Conservation (phyloP, 2,888 invertebrate genomes). For the Monochamus alternatus region DNA sequence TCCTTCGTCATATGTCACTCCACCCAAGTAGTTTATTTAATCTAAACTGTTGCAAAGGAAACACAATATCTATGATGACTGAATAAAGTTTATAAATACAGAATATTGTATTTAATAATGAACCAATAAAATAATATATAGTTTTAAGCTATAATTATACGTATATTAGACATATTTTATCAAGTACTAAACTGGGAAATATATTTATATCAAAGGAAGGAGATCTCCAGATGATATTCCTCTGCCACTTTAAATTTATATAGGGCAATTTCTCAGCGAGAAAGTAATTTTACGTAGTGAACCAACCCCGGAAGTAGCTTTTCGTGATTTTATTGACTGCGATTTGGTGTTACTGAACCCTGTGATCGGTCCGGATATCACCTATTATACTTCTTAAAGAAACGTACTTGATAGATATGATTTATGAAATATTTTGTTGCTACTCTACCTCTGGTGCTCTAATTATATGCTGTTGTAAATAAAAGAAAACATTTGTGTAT, state of each 20-base stretch:
- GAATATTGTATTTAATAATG: too few species aligned
- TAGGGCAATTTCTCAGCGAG: not conserved
- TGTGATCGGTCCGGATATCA: conserved; percentile 10
- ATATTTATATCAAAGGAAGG: not conserved
- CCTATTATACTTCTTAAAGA: conserved; percentile 17
- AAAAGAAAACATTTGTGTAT: not conserved
- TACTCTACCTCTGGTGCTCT: not conserved
- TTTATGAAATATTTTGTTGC: conserved; percentile 22
- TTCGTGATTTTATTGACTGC: not conserved
- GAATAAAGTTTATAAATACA: too few species aligned
- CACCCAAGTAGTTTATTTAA: too few species aligned
- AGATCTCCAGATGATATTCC: not conserved
- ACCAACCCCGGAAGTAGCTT: conserved; percentile 3
- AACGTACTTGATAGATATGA: conserved; percentile 16
- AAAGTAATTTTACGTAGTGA: not conserved
- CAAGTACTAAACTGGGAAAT: not conserved
- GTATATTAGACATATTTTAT: too few species aligned
- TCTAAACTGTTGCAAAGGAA: too few species aligned
- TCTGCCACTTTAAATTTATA: conserved; percentile 1
- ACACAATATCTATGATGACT: too few species aligned
- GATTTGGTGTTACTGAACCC: not conserved
- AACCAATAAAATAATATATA: too few species aligned
- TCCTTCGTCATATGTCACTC: too few species aligned
- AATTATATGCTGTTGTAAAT: not conserved
- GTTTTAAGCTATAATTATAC: too few species aligned